Evolutionary conservation across 1,140 invertebrate genomes (phyloP).

Genomic region (Aphidius gifuensis): DNA sequence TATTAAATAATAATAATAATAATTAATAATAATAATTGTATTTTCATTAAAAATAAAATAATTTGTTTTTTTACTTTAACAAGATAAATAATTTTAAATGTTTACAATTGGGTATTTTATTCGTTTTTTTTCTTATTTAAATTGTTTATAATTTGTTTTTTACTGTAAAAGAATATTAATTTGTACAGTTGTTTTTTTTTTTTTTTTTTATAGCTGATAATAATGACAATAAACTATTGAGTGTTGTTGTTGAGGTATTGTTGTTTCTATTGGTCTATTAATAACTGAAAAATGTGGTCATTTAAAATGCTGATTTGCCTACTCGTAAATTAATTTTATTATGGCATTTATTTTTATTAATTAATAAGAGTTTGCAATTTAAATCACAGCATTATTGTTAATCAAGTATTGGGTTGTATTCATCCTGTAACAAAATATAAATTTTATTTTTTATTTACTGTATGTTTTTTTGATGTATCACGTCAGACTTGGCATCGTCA

Average conservation of each 20-base stretch:
- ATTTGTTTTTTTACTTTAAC: neutral
- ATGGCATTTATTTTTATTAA: slow-evolving; percentile 4
- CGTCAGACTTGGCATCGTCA: slow-evolving; percentile 41
- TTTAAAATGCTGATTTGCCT: slow-evolving; percentile 25
- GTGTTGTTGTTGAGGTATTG: slow-evolving; percentile 54
- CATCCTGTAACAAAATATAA: slow-evolving; percentile 58
- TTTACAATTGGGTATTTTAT: too few relatives aligned
- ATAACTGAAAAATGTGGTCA: slow-evolving; percentile 36
- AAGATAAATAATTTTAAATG: slow-evolving; percentile 12
- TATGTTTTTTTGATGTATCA: slow-evolving; percentile 34
- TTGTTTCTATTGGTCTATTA: slow-evolving; percentile 58
- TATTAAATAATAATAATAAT: too few relatives aligned
- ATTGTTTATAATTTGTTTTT: slow-evolving; percentile 23
- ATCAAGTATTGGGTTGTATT: slow-evolving; percentile 29
- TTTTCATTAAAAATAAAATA: too few relatives aligned
- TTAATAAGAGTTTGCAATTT: slow-evolving; percentile 24
- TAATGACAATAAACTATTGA: slow-evolving; percentile 55
- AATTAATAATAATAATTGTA: too few relatives aligned
- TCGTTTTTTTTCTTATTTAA: slow-evolving; percentile 19
- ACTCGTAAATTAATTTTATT: neutral
- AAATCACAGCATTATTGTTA: slow-evolving; percentile 42
- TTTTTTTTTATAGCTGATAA: neutral
- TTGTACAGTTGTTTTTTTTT: slow-evolving; percentile 51
- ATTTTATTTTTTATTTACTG: slow-evolving; percentile 45
- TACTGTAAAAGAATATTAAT: slow-evolving; percentile 56